A percentile compares a stretch with the other conserved stretches of the same genome.
phyloP scores from a whole-genome alignment of 2,888 invertebrate genomes.

The Parthenolecanium corni region DNA sequence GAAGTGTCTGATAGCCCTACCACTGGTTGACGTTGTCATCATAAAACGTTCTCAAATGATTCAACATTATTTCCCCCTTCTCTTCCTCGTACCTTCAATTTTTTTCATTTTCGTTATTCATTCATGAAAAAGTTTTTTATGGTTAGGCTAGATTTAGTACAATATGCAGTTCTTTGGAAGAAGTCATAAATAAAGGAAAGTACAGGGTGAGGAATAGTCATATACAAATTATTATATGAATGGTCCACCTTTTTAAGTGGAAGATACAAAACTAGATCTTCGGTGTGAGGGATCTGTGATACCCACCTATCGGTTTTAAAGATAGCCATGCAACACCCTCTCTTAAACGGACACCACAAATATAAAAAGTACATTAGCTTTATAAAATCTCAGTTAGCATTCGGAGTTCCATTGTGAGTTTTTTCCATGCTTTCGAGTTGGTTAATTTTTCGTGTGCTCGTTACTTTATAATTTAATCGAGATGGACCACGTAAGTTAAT shows the following conservation, averaged over 20 bases:
- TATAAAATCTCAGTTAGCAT: conserved; percentile 15
- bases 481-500: conserved; percentile 17
- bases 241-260: too few relatives aligned
- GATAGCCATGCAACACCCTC: conserved; percentile 14
- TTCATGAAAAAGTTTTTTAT: background rate
- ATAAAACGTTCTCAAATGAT: too few relatives aligned
- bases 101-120: background rate
- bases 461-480: conserved; percentile 2
- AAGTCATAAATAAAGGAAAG: background rate
- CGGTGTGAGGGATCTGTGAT: background rate
- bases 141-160: background rate
- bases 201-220: too few relatives aligned
- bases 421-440: too few relatives aligned
- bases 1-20: too few relatives aligned
- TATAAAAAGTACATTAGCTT: conserved; percentile 18
- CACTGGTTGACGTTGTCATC: too few relatives aligned
- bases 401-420: conserved; percentile 3
- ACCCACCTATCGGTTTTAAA: background rate
- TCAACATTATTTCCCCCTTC: too few relatives aligned
- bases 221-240: too few relatives aligned
- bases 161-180: background rate
- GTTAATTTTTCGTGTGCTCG: background rate
- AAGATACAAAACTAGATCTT: conserved; percentile 22
- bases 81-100: too few relatives aligned
- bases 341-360: background rate